Evolutionary conservation across 2,888 invertebrate species (phyloP), one percentile per base, ranked within the genome.

Genomic region (Pachliopta kotzebuea): DNA sequence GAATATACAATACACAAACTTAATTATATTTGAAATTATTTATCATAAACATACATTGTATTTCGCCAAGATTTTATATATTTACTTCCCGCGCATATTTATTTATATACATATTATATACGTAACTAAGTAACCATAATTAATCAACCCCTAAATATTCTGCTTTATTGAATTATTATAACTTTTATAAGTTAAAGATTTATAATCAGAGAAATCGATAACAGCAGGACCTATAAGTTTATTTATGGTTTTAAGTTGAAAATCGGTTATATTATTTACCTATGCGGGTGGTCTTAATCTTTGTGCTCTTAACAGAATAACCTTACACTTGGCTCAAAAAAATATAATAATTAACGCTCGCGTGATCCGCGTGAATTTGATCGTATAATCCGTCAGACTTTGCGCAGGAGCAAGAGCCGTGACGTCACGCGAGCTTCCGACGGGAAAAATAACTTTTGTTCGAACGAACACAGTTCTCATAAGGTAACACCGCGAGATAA

Each of bases 341-440:
- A 76, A 73, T 74, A 76, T 74, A 68, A 69, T 71, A 75, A 72
- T 72, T 69, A 70, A 68, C 66, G 73, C 70, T 81, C 70, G 81
- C 80, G 81, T 81, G 80, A 74, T 74, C 66, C 70, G 72, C 73
- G 66, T 70, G 75, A 73, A 76, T 79, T 78, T 76, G 74, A 75
- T 72, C 72, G 74, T 74, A 77, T 76, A 80, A 81, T 81, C 81
- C 82, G 78, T 82, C 81, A 77, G 76, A 74, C 76, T 75, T 72
- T 72, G 78, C 74, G 74, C 76, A 72, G 67, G 77, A 77, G 79
- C 80, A 79, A 61, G 57, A 67, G 73, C 76, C 83, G 81, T 80
- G 81, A 80, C 80, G 77, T 79, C 83, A 83, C 83, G 83, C 83
- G 76, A 81, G 72, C 78, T 75, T 76, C 78, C 76, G 78, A 71